These are phyloP conservation scores for Melanogrammus aeglefinus DNA, from an alignment of 2,797 vertebrate genomes.

Conservation along the genomic window DNA sequence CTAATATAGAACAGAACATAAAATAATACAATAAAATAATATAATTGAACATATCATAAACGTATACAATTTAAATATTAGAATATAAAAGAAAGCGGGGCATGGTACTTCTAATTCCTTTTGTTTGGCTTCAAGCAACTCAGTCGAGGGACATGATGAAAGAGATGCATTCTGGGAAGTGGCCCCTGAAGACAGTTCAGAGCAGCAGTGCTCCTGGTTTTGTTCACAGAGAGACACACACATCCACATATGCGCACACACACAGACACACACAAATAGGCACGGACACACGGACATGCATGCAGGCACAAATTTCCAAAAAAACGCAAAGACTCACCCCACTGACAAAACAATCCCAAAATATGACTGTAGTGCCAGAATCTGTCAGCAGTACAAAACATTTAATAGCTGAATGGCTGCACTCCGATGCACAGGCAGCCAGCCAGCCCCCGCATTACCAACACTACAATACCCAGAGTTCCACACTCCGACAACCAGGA, in stretches of 20 bases:
- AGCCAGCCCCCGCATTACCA: background rate
- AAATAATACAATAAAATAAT: background rate
- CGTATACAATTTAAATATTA: too few species aligned
- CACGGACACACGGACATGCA: slow-evolving; percentile 19
- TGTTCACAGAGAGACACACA: slow-evolving; percentile 31
- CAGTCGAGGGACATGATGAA: slow-evolving; percentile 44
- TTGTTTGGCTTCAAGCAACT: background rate
- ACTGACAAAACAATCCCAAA: background rate
- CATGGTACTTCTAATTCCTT: background rate
- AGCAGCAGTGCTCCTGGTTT: slow-evolving; percentile 55
- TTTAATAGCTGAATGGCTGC: background rate
- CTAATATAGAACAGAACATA: background rate
- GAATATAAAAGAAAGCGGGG: background rate
- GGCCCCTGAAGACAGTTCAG: slow-evolving; percentile 52
- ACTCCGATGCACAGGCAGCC: background rate
- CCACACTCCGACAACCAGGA: background rate
- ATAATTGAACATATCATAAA: too few species aligned
- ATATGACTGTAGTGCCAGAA: slow-evolving; percentile 5
- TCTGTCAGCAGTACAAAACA: slow-evolving; percentile 5
- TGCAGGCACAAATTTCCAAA: slow-evolving; percentile 10
- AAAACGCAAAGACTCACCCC: slow-evolving; percentile 18
- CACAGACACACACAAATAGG: slow-evolving; percentile 25
- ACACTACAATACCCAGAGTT: slow-evolving; percentile 1
- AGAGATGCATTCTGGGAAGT: slow-evolving; percentile 58
- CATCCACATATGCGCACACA: background rate